Percentiles rank a stretch among this genome's conserved stretches.
phyloP scores from a whole-genome alignment of 2,113 vertebrate genomes.

The Vicugna pacos region DNA sequence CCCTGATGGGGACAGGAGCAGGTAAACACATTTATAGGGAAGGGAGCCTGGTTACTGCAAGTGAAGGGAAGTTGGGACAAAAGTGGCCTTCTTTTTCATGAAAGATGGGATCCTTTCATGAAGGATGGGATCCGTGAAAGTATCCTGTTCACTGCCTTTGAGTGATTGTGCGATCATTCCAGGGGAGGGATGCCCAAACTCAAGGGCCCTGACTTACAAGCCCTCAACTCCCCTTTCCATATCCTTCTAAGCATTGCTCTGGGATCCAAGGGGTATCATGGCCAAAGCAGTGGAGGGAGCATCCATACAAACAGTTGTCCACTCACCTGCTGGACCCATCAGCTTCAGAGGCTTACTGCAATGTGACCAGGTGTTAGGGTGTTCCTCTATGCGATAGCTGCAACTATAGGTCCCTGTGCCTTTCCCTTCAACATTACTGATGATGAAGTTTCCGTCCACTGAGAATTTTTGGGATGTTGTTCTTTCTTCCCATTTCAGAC shows the following conservation, averaged over 20 bases:
- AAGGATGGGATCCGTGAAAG: not conserved
- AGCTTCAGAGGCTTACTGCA: conserved; percentile 58
- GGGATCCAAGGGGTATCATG: not conserved
- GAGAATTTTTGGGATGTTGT: conserved; percentile 59
- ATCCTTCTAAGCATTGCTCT: not conserved
- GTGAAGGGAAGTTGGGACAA: not conserved
- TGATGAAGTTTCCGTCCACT: conserved; percentile 63
- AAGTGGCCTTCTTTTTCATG: not conserved
- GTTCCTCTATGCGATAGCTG: conserved; percentile 32
- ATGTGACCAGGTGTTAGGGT: conserved; percentile 64
- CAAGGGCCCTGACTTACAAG: not conserved
- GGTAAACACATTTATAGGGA: not conserved
- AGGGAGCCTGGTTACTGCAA: not conserved
- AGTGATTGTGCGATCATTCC: not conserved
- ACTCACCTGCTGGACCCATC: conserved; percentile 72
- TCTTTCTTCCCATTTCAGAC: conserved; percentile 69
- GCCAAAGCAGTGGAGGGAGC: not conserved
- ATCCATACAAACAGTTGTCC: not conserved
- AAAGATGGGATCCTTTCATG: not conserved
- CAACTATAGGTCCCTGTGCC: conserved; percentile 67
- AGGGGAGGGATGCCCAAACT: not conserved
- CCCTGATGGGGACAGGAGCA: not conserved
- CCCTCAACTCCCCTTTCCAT: not conserved
- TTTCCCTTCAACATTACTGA: conserved; percentile 69
- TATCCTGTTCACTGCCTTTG: not conserved